Base-by-base conservation (phyloP, 2,113 vertebrate genomes). In the Odontophorus gujanensis region DNA sequence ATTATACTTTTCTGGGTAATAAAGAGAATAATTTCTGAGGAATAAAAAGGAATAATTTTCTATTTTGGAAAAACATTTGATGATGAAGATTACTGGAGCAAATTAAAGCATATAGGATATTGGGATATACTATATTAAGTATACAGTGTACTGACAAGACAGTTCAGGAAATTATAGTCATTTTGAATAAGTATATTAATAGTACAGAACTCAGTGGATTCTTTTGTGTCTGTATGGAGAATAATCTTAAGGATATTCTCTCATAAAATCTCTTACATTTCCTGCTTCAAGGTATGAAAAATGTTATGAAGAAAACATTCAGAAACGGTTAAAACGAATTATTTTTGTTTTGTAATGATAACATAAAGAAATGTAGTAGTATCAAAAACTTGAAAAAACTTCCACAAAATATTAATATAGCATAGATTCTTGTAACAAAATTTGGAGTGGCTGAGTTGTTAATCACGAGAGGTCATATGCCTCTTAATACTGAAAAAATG, bases 31-130 rank as follows among this genome's bases (percentile, higher is more conserved):
- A 48, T 16, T 53, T 53, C 26, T 50, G 48, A 50, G 12, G 24
- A 50, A 50, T 50, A 50, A 50, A 50, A 48, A 48, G 12, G 22
- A 50, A 55, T 16, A 57, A 34, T 63, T 95, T 88, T 50, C 10
- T 79, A 40, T 36, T 92, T 95, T 62, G 69, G 43, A 68, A 47
- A 67, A 81, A 45, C n/a, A 59, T 83, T 92, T 93, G 13, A 30
- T 32, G 82, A 69, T 83, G 32, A 13, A 83, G 47, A 91, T 89
- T 79, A 69, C 18, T 91, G 25, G 53, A 86, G 69, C 57, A 83
- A 61, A 22, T 83, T 62, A 66, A 90, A 76, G 10, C 57, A 48
- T 20, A 66, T 36, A 69, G 36, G 9, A 53, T 9, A 53, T 17
- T 53, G 26, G 51, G 14, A 17, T 17, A 53, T 30, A 53, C 8